Percentiles rank a stretch among this genome's conserved stretches.
Conservation (phyloP, 2,888 invertebrate genomes). For the Trilocha varians region DNA sequence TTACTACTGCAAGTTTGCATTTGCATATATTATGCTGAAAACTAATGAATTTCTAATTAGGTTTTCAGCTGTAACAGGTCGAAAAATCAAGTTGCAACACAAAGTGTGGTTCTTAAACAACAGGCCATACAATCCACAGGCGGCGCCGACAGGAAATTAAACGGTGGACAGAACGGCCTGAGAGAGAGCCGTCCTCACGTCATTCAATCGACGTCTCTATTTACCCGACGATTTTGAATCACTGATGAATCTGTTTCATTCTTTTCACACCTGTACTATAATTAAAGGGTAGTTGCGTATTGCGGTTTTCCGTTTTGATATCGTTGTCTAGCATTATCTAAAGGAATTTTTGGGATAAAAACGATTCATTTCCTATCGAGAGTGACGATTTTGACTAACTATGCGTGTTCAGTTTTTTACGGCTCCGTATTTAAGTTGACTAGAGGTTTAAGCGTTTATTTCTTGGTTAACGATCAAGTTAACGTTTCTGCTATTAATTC, state of each 20-base stretch:
- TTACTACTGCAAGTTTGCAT: too few relatives aligned
- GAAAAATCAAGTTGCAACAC: slow-evolving; percentile 13
- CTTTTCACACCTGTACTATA: slow-evolving; percentile 16
- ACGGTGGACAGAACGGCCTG: slow-evolving; percentile 39
- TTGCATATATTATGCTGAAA: too few relatives aligned
- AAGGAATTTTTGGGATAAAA: too few relatives aligned
- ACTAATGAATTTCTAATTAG: too few relatives aligned
- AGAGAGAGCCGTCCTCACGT: slow-evolving; percentile 36
- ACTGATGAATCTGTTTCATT: slow-evolving; percentile 17
- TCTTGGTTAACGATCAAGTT: too few relatives aligned
- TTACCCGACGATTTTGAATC: slow-evolving; percentile 34
- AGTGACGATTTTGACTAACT: too few relatives aligned
- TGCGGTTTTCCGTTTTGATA: slow-evolving; percentile 6
- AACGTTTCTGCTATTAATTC: too few relatives aligned
- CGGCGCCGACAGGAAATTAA: slow-evolving; percentile 66
- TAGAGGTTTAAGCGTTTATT: too few relatives aligned
- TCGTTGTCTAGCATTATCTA: too few relatives aligned
- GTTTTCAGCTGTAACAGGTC: slow-evolving; percentile 1
- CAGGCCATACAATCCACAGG: slow-evolving; percentile 36
- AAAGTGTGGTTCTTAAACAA: slow-evolving; percentile 24
- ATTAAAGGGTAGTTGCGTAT: slow-evolving; percentile 11
- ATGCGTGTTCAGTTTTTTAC: too few relatives aligned
- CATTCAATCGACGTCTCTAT: slow-evolving; percentile 40
- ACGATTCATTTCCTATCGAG: too few relatives aligned
- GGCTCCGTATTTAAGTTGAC: too few relatives aligned